phyloP scores from a whole-genome alignment of 2,888 invertebrate genomes.

The Bombylius discolor region DNA sequence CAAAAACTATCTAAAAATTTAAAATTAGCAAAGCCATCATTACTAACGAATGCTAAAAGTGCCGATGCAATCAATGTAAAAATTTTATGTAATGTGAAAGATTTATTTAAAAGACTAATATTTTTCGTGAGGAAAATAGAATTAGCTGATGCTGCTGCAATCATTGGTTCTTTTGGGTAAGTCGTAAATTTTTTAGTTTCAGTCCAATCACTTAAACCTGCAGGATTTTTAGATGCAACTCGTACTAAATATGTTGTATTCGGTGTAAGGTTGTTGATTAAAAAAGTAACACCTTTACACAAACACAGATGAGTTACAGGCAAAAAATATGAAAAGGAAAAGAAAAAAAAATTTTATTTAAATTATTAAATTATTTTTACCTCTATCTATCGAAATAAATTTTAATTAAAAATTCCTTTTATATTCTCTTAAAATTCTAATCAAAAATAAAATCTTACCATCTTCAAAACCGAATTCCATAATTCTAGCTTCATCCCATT shows the following conservation, averaged over 20 bases:
- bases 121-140: too few species aligned
- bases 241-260: constrained; percentile 42
- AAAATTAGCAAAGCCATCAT: too few species aligned
- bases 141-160: constrained; percentile 17
- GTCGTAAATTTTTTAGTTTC: constrained; percentile 30
- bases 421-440: too few species aligned
- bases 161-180: constrained; percentile 26
- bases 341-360: too few species aligned
- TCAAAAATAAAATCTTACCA: constrained; percentile 26
- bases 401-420: too few species aligned
- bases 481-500: constrained; percentile 34
- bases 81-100: neutral
- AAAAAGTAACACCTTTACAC: constrained; percentile 38
- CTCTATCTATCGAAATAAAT: too few species aligned
- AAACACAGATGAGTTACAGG: neutral
- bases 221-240: constrained; percentile 43
- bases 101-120: neutral
- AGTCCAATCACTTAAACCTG: constrained; percentile 39
- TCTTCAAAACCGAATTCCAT: constrained; percentile 33
- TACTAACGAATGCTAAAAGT: too few species aligned
- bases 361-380: too few species aligned
- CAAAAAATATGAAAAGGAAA: too few species aligned
- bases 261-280: constrained; percentile 36
- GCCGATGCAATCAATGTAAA: neutral
- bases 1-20: too few species aligned